Base-by-base conservation (phyloP, 2,888 invertebrate species). In the Agonopterix arenella region DNA sequence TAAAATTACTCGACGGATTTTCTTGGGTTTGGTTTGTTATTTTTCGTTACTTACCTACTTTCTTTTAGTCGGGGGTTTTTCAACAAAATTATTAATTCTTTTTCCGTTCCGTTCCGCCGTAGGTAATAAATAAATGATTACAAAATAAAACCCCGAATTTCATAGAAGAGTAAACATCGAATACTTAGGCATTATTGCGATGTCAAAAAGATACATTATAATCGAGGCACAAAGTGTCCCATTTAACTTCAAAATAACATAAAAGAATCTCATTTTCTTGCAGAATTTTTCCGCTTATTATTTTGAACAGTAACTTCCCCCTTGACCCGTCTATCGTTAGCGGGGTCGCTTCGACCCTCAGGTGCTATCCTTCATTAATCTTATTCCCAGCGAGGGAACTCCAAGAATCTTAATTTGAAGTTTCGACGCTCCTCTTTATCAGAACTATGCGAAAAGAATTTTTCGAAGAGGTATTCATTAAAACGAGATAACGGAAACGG, bases 381-480 rank as follows among this genome's bases (percentile, higher is more conserved):
- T 88, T 84, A 76, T 80, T 81, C 81, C 78, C 76, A 61, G 65
- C 65, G 68, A 67, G 64, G 76, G 82, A 88, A 85, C 89, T 85
- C 81, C 59, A 85, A 80, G 86, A 88, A 88, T 88, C 88, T 88
- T 89, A 89, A 89, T 88, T 89, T 89, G 83, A 88, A 88, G 83
- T 89, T 85, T 84, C 81, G 73, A 77, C 81, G 84, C 80, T 79
- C 76, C 81, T 85, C 84, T 83, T 80, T 80, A 84, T 82, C 76
- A 75, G 77, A 89, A 89, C 86, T 88, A 89, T 88, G 84, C 74
- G 77, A 75, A 84, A 86, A 85, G 86, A 86, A 89, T 88, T 73
- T 77, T 67, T 66, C 73, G 65, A 59, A 64, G 68, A 73, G 77
- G 73, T 76, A 81, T 84, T 86, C 82, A 80, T 84, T 85, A 80